These are phyloP conservation scores for Thymelicus sylvestris DNA, from an alignment of 2,888 invertebrate species.

Conservation along the genomic window DNA sequence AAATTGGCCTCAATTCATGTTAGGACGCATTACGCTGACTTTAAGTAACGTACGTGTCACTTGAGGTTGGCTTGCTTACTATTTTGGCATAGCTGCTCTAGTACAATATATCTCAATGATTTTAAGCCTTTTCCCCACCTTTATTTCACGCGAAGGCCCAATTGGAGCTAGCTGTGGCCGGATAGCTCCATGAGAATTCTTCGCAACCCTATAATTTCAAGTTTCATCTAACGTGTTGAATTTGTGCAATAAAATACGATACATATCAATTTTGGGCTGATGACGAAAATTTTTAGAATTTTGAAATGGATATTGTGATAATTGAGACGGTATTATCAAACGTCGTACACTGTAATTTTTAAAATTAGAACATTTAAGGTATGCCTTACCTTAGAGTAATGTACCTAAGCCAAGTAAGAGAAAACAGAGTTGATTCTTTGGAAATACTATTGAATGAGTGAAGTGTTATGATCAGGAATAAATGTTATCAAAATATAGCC, in stretches of 20 bases:
- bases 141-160: slow-evolving; percentile 58
- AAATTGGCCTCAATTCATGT: background rate
- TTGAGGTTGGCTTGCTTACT: background rate
- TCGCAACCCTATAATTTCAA: slow-evolving; percentile 57
- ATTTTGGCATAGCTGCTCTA: background rate
- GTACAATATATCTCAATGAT: slow-evolving; percentile 11
- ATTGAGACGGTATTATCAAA: slow-evolving; percentile 58
- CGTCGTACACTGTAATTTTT: slow-evolving; percentile 69
- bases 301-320: slow-evolving; percentile 77
- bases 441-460: slow-evolving; percentile 15
- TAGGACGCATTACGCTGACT: too few species aligned
- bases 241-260: slow-evolving; percentile 80
- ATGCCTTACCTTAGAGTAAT: slow-evolving; percentile 77
- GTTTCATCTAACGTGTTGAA: slow-evolving; percentile 69
- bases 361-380: slow-evolving; percentile 67
- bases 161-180: slow-evolving; percentile 79
- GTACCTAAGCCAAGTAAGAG: slow-evolving; percentile 57
- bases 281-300: slow-evolving; percentile 63
- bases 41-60: background rate
- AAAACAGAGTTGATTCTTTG: slow-evolving; percentile 45
- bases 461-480: slow-evolving; percentile 11
- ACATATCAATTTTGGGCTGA: slow-evolving; percentile 83
- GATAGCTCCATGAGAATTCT: slow-evolving; percentile 65
- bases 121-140: slow-evolving; percentile 45
- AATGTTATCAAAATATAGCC: background rate